Evolutionary conservation across 2,113 vertebrate genomes (phyloP), one percentile per base, ranked within the genome.

Genomic region (Corythaeola cristata): DNA sequence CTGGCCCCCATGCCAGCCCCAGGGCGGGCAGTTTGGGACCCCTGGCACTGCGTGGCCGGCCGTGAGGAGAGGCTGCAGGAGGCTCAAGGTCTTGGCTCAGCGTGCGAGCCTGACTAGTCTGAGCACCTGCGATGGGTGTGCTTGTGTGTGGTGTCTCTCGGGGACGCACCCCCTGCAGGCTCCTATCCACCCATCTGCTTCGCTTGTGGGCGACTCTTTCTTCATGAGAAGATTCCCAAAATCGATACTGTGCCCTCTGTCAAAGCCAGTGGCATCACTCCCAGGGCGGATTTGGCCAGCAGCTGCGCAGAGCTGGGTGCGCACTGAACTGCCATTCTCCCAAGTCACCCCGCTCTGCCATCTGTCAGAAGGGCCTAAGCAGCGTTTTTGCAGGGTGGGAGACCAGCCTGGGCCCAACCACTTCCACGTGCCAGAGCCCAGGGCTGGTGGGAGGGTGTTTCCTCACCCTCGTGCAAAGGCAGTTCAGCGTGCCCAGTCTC

Each of bases 131-230:
- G 0, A 49, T 82, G 91, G 89, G 91, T 12, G 89, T 83, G 93
- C 81, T 86, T 3, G 44, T 55, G 75, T 41, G 79, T 12, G 83
- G 76, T 73, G 85, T 44, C 91, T 69, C 95, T 37, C 0, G 17
- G 94, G 93, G 96, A 74, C 14, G 24, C 21, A n/a, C 26, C 74
- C 93, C 77, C 96, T 17, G 37, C 93, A 85, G 90, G 85, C 91
- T 93, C 63, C 95, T 47, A 33, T 53, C 76, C 84, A 22, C 90
- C 82, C 93, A 73, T 19, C 69, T 27, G 39, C 84, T 33, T 4
- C 26, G 37, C 78, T 87, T 26, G 78, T 95, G 95, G 88, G 91
- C 6, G 56, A 67, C 95, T 84, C 93, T 90, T 92, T 78, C 92
- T 26, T 39, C 83, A 50, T 9, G 4, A 20, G 85, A 50, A 92